Conservation (phyloP, 53 echinoderm and acorn worm genomes). For the Paelopatides confundens region DNA sequence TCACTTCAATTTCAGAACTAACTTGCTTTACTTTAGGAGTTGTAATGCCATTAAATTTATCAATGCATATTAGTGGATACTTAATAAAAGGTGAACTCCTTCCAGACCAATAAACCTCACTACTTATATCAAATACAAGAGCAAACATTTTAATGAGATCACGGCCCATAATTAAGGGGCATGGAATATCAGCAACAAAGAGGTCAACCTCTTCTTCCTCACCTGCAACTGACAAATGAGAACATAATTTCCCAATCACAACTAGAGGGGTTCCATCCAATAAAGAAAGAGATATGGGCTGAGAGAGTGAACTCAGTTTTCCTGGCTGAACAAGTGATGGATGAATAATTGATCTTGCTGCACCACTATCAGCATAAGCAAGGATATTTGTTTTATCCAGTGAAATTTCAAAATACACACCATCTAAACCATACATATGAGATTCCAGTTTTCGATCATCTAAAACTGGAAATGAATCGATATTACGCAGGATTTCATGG, state of each 20-base stretch:
- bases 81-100: not conserved
- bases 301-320: not conserved
- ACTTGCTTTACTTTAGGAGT: no score
- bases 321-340: not conserved
- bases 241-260: not conserved
- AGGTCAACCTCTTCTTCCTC: not conserved
- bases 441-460: no score
- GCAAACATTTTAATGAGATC: not conserved
- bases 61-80: slow-evolving; percentile 12
- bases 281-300: not conserved
- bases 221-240: not conserved
- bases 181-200: slow-evolving; percentile 7
- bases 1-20: no score
- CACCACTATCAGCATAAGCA: slow-evolving; percentile 24
- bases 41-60: not conserved
- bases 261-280: slow-evolving; percentile 7
- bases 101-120: not conserved
- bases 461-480: not conserved
- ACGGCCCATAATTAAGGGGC: not conserved
- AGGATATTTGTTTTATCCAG: not conserved
- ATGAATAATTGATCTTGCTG: slow-evolving; percentile 10
- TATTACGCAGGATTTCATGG: no score
- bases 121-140: slow-evolving; percentile 26
- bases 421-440: slow-evolving; percentile 4
- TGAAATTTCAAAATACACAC: not conserved